Evolutionary conservation across 2,113 vertebrate species (phyloP).

Genomic region (Paraplagusia blochii): DNA sequence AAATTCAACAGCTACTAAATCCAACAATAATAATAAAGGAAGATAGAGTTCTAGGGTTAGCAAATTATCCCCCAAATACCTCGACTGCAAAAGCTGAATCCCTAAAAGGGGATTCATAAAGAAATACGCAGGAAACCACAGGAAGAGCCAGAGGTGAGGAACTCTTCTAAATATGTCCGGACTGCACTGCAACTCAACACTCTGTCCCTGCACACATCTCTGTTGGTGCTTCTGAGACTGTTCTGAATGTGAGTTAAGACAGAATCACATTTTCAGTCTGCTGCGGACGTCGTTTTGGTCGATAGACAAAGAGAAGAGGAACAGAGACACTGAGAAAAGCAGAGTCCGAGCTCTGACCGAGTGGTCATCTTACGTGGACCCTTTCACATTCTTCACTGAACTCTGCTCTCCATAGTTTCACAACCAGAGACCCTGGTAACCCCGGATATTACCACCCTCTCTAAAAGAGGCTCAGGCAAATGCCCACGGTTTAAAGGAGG

Average conservation of each 20-base stretch:
- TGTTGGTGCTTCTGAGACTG: not conserved
- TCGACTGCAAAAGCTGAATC: no score
- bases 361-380: not conserved
- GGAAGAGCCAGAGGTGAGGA: no score
- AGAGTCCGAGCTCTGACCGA: constrained; percentile 26
- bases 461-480: constrained; percentile 20
- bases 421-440: constrained; percentile 42
- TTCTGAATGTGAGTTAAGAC: not conserved
- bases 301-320: no score
- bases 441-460: constrained; percentile 12
- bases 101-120: no score
- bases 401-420: constrained; percentile 60
- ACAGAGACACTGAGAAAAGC: constrained; percentile 2
- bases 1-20: no score
- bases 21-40: no score
- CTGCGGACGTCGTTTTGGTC: not conserved
- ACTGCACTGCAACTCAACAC: not conserved
- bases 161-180: no score
- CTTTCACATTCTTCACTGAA: constrained; percentile 47
- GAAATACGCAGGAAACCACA: no score
- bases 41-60: no score
- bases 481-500: constrained; percentile 26
- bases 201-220: not conserved
- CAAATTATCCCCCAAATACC: no score
- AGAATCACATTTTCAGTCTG: not conserved